phyloP scores from a whole-genome alignment of 2,888 invertebrate species.

The Xiphydria camelus region DNA sequence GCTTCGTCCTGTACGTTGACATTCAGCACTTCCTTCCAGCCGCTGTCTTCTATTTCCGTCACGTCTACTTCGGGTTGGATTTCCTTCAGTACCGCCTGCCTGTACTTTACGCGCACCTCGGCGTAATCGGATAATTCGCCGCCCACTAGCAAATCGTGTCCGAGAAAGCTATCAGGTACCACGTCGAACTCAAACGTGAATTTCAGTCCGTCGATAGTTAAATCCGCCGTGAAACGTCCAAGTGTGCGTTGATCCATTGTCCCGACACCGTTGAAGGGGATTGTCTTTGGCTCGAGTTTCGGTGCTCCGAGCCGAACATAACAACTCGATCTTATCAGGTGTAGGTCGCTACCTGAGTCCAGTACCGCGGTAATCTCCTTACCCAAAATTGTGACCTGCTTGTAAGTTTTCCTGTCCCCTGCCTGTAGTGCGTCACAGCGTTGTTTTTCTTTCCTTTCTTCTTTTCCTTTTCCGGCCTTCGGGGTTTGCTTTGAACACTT shows the following conservation, averaged over 20 bases:
- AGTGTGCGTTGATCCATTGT: too few relatives aligned
- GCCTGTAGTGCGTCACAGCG: not conserved
- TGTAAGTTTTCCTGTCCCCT: conserved; percentile 10
- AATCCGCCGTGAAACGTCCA: too few relatives aligned
- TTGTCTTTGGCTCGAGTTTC: too few relatives aligned
- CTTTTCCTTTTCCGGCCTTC: not conserved
- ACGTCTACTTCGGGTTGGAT: not conserved
- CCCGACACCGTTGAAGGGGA: too few relatives aligned
- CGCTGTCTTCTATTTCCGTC: not conserved
- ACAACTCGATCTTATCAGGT: too few relatives aligned
- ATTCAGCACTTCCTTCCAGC: not conserved
- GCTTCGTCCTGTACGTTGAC: not conserved
- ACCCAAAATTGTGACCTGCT: too few relatives aligned
- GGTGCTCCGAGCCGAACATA: too few relatives aligned
- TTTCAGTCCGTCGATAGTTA: not conserved
- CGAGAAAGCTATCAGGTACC: conserved; percentile 11
- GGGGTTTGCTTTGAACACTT: not conserved
- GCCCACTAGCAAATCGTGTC: conserved; percentile 10
- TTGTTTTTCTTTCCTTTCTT: too few relatives aligned
- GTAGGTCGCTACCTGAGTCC: too few relatives aligned
- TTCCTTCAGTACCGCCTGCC: not conserved
- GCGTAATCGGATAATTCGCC: conserved; percentile 15
- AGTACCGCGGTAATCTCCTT: too few relatives aligned
- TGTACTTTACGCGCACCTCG: not conserved
- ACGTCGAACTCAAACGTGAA: conserved; percentile 10